Percentiles rank a stretch among this genome's conserved stretches.
Evolutionary conservation across 2,888 invertebrate species (phyloP).

Genomic region (Lycia hirtaria): DNA sequence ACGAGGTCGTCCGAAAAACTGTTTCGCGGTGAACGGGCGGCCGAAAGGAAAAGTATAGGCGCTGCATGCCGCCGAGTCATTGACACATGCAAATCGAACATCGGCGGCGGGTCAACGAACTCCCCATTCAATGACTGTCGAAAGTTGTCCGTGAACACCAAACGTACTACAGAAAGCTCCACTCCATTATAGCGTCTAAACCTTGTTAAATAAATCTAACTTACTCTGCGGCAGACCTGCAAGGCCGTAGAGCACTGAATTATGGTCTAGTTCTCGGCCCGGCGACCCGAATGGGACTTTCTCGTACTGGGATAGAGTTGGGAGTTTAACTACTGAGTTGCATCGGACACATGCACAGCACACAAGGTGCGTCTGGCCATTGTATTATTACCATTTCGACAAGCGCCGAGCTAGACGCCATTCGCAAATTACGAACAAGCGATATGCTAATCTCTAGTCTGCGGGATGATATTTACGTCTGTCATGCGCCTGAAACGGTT

Average conservation of each 20-base stretch:
- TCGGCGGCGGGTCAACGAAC: slow-evolving; percentile 78
- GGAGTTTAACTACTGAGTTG: slow-evolving; percentile 49
- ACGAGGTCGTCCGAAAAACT: slow-evolving; percentile 75
- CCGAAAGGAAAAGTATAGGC: slow-evolving; percentile 82
- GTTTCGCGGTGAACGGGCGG: slow-evolving; percentile 70
- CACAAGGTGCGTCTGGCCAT: slow-evolving; percentile 75
- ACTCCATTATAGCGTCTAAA: slow-evolving; percentile 66
- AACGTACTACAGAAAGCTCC: slow-evolving; percentile 62
- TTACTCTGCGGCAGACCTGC: slow-evolving; percentile 54
- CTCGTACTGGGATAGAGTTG: slow-evolving; percentile 54
- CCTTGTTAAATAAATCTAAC: slow-evolving; percentile 62
- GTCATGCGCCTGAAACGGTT: too few species aligned
- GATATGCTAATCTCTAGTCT: slow-evolving; percentile 72
- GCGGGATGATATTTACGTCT: slow-evolving; percentile 62
- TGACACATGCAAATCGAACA: slow-evolving; percentile 84
- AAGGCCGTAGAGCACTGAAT: slow-evolving; percentile 59
- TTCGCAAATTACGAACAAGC: slow-evolving; percentile 73
- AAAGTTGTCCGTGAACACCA: slow-evolving; percentile 76
- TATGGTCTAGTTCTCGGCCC: slow-evolving; percentile 64
- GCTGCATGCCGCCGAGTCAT: slow-evolving; percentile 74
- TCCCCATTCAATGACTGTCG: slow-evolving; percentile 82
- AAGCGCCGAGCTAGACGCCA: slow-evolving; percentile 70
- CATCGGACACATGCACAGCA: slow-evolving; percentile 62
- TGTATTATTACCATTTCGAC: slow-evolving; percentile 81
- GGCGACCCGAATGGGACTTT: slow-evolving; percentile 52